phyloP scores from a whole-genome alignment of 2,113 vertebrate genomes.

The Chionodraco myersi region DNA sequence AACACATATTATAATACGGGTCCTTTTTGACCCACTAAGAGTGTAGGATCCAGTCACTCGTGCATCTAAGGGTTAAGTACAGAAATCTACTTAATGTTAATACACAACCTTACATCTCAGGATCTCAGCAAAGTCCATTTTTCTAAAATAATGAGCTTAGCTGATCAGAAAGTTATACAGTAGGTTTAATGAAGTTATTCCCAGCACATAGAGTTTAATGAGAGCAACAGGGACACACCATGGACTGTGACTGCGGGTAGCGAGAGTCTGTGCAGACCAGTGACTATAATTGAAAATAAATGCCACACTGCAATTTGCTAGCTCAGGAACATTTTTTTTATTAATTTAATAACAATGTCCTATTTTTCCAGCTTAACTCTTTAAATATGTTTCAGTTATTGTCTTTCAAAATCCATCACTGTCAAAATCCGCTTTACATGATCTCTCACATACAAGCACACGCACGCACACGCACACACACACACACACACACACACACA shows the following conservation, averaged over 20 bases:
- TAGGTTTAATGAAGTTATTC: background rate
- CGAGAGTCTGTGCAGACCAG: constrained; percentile 18
- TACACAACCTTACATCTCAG: background rate
- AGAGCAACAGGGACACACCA: background rate
- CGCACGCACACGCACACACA: background rate
- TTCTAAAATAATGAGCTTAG: background rate
- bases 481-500: background rate
- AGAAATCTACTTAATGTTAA: background rate
- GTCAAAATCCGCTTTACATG: background rate
- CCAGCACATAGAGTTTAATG: background rate
- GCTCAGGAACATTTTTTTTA: constrained; percentile 26
- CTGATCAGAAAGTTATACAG: background rate
- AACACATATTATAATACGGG: no score
- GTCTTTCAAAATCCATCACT: background rate
- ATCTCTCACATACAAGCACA: background rate
- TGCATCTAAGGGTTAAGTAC: no score
- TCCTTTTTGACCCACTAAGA: no score
- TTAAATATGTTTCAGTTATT: background rate
- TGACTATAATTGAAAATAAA: constrained; percentile 43
- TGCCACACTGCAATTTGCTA: constrained; percentile 43
- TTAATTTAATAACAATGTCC: background rate
- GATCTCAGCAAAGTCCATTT: background rate
- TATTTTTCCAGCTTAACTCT: background rate
- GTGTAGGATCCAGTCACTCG: no score
- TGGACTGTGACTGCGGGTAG: background rate